Conservation (phyloP, 2,797 vertebrate genomes). For the Valencia hispanica region DNA sequence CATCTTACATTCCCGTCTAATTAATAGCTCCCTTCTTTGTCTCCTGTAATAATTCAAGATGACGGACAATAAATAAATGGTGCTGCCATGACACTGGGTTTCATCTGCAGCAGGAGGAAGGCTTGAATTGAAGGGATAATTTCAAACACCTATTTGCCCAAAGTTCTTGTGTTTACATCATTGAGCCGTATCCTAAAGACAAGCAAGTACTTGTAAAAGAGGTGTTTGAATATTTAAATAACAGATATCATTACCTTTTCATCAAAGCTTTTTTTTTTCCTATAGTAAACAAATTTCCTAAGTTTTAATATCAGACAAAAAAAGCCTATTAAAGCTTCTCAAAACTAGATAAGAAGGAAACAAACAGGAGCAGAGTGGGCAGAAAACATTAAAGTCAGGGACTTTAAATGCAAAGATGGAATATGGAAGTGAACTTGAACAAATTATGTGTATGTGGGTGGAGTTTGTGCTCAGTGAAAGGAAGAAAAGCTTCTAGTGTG, state of each 20-base stretch:
- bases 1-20: constrained; percentile 76
- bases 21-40: constrained; percentile 63
- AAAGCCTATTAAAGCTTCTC: background rate
- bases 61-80: constrained; percentile 73
- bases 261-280: background rate
- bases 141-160: constrained; percentile 38
- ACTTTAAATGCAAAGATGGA: constrained; percentile 10
- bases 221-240: constrained; percentile 3
- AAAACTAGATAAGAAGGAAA: constrained; percentile 6
- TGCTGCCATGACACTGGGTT: constrained; percentile 38
- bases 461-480: constrained; percentile 17
- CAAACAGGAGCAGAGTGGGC: background rate
- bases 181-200: constrained; percentile 16
- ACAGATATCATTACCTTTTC: background rate
- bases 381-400: constrained; percentile 11
- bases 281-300: background rate
- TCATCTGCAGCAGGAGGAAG: constrained; percentile 43
- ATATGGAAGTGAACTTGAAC: constrained; percentile 19
- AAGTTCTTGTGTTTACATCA: constrained; percentile 27
- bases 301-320: background rate
- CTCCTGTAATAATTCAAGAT: constrained; percentile 71
- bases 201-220: constrained; percentile 16
- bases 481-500: constrained; percentile 29
- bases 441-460: constrained; percentile 23
- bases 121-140: constrained; percentile 52